These are phyloP conservation scores for Tachina fera DNA, from an alignment of 2,888 invertebrate species.

Conservation along the genomic window DNA sequence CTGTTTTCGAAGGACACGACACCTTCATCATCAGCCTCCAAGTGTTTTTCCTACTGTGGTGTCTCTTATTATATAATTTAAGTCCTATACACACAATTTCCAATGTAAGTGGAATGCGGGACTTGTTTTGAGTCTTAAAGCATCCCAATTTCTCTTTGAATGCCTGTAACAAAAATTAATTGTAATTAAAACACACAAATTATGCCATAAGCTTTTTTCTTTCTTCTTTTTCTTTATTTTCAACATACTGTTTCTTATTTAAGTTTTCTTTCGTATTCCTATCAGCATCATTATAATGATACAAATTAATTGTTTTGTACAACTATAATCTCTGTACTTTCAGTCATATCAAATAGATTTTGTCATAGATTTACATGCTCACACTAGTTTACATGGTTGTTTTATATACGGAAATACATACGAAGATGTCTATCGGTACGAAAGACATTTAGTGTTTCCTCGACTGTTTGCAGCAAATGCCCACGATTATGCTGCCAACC, in stretches of 20 bases:
- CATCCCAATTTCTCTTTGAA: too few species aligned
- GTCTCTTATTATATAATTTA: too few species aligned
- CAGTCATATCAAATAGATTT: conserved; percentile 91
- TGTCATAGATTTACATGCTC: conserved; percentile 97
- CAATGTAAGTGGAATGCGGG: too few species aligned
- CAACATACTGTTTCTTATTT: background rate
- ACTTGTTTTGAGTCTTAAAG: too few species aligned
- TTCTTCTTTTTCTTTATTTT: conserved; percentile 4
- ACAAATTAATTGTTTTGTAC: conserved; percentile 30
- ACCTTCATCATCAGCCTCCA: too few species aligned
- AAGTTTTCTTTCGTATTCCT: background rate
- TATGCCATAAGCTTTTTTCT: background rate
- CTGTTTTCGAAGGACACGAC: too few species aligned
- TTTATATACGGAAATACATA: conserved; percentile 98
- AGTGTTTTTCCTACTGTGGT: too few species aligned
- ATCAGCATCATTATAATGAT: conserved; percentile 2
- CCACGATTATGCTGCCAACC: conserved; percentile 92
- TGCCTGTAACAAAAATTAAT: too few species aligned
- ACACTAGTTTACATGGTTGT: conserved; percentile 94
- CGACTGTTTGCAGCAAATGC: conserved; percentile 94
- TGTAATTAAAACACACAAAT: too few species aligned
- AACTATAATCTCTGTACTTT: conserved; percentile 10
- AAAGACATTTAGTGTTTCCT: conserved; percentile 97
- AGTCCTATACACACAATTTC: too few species aligned
- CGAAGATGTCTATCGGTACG: conserved; percentile 94